Percentiles rank a stretch among this genome's conserved stretches.
phyloP scores from a whole-genome alignment of 2,888 invertebrate genomes.

The Endomychus coccineus region DNA sequence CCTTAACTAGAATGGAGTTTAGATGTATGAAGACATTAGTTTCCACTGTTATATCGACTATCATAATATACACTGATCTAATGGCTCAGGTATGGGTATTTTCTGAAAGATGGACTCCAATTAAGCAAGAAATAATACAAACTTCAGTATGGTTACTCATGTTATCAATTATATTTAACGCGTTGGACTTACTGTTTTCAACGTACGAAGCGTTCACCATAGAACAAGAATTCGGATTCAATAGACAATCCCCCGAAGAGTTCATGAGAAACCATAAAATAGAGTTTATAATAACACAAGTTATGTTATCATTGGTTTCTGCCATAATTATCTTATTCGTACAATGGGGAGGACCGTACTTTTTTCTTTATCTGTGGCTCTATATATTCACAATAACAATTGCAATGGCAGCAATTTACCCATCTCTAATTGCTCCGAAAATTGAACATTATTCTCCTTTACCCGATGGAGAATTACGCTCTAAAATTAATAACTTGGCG shows the following conservation, averaged over 20 bases:
- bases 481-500: conserved; percentile 4
- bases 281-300: conserved; percentile 3
- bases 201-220: conserved; percentile 5
- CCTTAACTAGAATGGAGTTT: conserved; percentile 9
- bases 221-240: conserved; percentile 7
- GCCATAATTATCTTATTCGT: neutral
- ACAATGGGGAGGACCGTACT: conserved; percentile 3
- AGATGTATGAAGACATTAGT: conserved; percentile 4
- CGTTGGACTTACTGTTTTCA: conserved; percentile 6
- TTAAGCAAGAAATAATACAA: conserved; percentile 6
- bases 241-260: neutral
- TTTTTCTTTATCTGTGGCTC: conserved; percentile 7
- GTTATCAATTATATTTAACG: neutral
- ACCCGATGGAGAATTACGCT: conserved; percentile 2
- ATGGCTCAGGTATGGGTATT: conserved; percentile 9
- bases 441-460: neutral
- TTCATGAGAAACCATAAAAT: neutral
- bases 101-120: neutral
- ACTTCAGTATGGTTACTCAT: conserved; percentile 7
- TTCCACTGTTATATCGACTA: conserved; percentile 3
- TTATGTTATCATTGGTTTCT: neutral
- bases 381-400: neutral
- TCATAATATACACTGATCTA: conserved; percentile 4
- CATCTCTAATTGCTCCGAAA: neutral
- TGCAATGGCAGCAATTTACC: neutral